Percentiles rank a stretch among this genome's conserved stretches.
Evolutionary conservation across 2,888 invertebrate species (phyloP).

Genomic region (Clitarchus hookeri): DNA sequence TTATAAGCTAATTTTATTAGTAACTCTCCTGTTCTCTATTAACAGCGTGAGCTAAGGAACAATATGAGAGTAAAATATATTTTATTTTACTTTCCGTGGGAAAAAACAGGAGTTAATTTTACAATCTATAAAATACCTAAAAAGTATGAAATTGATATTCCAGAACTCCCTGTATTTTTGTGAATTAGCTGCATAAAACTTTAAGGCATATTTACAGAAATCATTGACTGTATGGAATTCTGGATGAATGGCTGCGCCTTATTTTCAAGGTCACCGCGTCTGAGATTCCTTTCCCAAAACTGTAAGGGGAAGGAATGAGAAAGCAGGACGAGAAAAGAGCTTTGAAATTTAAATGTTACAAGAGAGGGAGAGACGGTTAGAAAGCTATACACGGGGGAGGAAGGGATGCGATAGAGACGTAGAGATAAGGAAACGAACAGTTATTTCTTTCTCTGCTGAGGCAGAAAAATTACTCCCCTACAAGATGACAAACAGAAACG

Average conservation of each 20-base stretch:
- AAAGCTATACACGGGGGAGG: background rate
- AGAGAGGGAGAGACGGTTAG: background rate
- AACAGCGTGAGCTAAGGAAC: no score
- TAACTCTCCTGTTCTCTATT: no score
- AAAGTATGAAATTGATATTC: no score
- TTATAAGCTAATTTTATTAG: no score
- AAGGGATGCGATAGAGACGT: background rate
- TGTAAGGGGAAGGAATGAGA: background rate
- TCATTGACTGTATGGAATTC: background rate
- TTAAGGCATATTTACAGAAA: constrained; percentile 5
- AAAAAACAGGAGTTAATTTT: no score
- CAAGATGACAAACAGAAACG: constrained; percentile 14
- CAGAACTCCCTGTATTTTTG: no score
- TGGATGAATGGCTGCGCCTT: background rate
- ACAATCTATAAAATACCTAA: no score
- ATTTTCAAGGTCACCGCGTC: constrained; percentile 3
- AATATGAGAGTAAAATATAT: no score
- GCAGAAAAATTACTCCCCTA: constrained; percentile 14
- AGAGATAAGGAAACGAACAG: constrained; percentile 16
- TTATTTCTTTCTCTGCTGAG: constrained; percentile 19
- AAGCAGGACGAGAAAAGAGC: background rate
- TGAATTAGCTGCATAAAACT: background rate
- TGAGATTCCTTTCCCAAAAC: background rate
- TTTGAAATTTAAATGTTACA: constrained; percentile 8
- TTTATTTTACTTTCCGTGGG: no score